phyloP scores from a whole-genome alignment of 2,888 invertebrate species.

The Lithophane ornitopus region DNA sequence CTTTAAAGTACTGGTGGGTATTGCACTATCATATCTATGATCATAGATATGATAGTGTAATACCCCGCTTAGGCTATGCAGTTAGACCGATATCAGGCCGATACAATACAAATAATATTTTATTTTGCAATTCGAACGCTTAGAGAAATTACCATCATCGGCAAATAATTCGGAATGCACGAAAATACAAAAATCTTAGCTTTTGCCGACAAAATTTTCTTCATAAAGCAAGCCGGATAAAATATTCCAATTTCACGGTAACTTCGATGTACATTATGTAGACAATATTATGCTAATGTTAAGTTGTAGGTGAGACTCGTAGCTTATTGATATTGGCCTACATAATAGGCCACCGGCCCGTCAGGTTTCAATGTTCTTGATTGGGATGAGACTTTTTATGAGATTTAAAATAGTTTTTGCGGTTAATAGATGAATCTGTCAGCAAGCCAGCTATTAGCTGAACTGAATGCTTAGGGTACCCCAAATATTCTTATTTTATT shows the following conservation, averaged over 20 bases:
- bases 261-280: slow-evolving; percentile 73
- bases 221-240: slow-evolving; percentile 25
- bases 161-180: background rate
- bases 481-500: background rate
- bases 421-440: background rate
- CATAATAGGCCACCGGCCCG: slow-evolving; percentile 4
- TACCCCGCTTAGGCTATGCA: too few species aligned
- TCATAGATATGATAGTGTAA: too few species aligned
- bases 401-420: background rate
- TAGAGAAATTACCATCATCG: background rate
- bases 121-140: background rate
- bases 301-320: slow-evolving; percentile 59
- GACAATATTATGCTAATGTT: slow-evolving; percentile 80
- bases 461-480: background rate
- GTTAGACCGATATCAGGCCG: background rate
- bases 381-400: background rate
- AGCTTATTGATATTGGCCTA: slow-evolving; percentile 43
- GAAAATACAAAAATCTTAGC: background rate
- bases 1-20: background rate
- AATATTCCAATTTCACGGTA: slow-evolving; percentile 49
- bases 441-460: background rate
- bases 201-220: slow-evolving; percentile 20
- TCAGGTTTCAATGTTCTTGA: slow-evolving; percentile 2
- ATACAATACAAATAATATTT: background rate
- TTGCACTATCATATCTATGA: too few species aligned